These are phyloP conservation scores for Macropus fuliginosus DNA, from an alignment of 2,797 vertebrate genomes.

Conservation along the genomic window DNA sequence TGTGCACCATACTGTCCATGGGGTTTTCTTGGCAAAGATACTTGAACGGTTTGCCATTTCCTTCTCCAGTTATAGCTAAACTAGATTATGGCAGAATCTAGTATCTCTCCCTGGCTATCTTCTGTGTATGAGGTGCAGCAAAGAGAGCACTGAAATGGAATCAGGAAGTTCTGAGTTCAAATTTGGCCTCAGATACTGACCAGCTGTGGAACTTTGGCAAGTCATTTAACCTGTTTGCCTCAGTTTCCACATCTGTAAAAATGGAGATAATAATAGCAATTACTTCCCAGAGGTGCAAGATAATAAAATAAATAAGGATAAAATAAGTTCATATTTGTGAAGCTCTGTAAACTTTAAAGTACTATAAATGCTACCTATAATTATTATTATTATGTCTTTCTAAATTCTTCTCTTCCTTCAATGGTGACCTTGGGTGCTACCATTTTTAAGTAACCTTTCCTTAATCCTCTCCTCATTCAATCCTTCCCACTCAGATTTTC, in stretches of 20 bases:
- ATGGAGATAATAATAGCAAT: not conserved
- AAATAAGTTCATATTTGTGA: not conserved
- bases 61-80: not conserved
- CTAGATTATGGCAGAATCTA: not conserved
- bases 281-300: not conserved
- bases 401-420: not conserved
- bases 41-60: not conserved
- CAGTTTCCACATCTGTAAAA: not conserved
- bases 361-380: not conserved
- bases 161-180: not conserved
- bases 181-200: not conserved
- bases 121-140: not conserved
- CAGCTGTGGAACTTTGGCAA: not conserved
- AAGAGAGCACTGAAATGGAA: not conserved
- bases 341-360: not conserved
- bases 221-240: not conserved
- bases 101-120: not conserved
- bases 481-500: not conserved
- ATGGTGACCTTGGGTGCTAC: not conserved
- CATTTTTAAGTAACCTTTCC: not conserved
- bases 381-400: not conserved
- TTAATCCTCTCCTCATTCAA: not conserved
- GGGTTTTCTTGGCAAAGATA: not conserved
- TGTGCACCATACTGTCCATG: not conserved
- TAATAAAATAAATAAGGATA: not conserved